Percentiles rank a stretch among this genome's conserved stretches.
These are phyloP conservation scores for Plebejus anna DNA, from an alignment of 2,888 invertebrate genomes.

Conservation along the genomic window DNA sequence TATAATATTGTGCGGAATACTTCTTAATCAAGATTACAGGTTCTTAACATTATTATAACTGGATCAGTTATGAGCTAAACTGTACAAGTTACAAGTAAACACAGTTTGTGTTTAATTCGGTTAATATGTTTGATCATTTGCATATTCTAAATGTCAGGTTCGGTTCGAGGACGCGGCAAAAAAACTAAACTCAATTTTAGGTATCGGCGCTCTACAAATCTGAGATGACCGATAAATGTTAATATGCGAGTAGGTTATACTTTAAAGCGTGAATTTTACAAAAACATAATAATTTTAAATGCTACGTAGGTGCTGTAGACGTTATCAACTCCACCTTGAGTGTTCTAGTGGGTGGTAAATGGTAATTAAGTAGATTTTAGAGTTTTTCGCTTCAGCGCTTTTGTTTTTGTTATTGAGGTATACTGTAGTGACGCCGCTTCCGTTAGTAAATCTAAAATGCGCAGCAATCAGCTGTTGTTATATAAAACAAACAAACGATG, in stretches of 20 bases:
- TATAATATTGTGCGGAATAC: not conserved
- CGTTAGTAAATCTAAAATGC: not conserved
- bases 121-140: conserved; percentile 6
- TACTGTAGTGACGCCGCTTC: not conserved
- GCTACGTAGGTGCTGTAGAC: not conserved
- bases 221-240: conserved; percentile 3
- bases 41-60: not conserved
- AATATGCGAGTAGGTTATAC: conserved; percentile 1
- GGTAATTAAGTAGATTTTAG: conserved; percentile 10
- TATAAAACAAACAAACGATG: conserved; percentile 25
- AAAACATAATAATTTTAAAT: not conserved
- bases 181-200: not conserved
- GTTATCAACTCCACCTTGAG: conserved; percentile 6
- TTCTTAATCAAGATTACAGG: not conserved
- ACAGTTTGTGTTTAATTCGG: not conserved
- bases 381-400: not conserved
- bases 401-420: not conserved
- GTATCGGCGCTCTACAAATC: not conserved
- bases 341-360: not conserved
- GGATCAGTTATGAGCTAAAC: not conserved
- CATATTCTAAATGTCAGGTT: conserved; percentile 32
- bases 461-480: conserved; percentile 19
- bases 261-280: not conserved
- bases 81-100: not conserved
- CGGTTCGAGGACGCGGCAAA: conserved; percentile 30